Evolutionary conservation across 1,140 invertebrate genomes (phyloP).

Genomic region (Drosophila ambigua): DNA sequence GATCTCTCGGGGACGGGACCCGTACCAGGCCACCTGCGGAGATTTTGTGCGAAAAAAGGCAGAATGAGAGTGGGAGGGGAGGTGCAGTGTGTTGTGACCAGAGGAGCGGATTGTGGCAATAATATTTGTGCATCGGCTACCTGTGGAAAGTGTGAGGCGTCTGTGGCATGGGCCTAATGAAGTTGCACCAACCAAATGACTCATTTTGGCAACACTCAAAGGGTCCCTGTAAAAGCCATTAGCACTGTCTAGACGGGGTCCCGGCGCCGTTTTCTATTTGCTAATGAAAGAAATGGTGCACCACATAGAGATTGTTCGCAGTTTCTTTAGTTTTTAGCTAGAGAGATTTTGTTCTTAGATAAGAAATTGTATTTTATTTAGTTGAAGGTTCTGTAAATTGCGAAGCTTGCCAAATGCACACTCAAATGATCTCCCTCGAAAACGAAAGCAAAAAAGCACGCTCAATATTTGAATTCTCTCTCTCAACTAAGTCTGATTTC

Average conservation of each 20-base stretch:
- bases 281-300: conserved; percentile 50
- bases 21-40: conserved; percentile 55
- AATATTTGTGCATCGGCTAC: conserved; percentile 69
- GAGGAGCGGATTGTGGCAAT: conserved; percentile 68
- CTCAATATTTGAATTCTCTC: no score
- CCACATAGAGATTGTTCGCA: conserved; percentile 5
- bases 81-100: conserved; percentile 43
- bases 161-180: conserved; percentile 44
- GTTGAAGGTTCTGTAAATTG: no score
- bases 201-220: conserved; percentile 39
- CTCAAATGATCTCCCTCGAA: no score
- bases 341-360: no score
- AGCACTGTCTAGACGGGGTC: conserved; percentile 60
- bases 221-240: conserved; percentile 41
- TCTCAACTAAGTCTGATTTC: no score
- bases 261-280: conserved; percentile 15
- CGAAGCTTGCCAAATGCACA: no score
- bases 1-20: neutral
- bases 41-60: conserved; percentile 70
- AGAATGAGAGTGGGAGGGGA: neutral
- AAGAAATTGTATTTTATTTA: no score
- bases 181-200: conserved; percentile 68
- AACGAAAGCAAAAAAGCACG: no score
- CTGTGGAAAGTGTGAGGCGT: conserved; percentile 6
- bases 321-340: neutral